Evolutionary conservation across 1,140 invertebrate species (phyloP).

Genomic region (Euglossa dilemma): DNA sequence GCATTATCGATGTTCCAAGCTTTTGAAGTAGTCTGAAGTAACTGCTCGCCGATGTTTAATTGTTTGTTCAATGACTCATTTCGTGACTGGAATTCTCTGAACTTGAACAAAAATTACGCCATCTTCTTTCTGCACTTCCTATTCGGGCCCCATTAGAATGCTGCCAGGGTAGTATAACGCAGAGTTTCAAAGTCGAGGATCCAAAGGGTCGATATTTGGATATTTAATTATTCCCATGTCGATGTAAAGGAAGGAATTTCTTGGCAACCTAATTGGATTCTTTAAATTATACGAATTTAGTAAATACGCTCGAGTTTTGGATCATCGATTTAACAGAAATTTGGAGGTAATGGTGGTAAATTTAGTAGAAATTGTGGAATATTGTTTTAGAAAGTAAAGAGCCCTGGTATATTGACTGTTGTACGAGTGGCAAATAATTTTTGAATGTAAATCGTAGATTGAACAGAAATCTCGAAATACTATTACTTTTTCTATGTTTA

Average conservation of each 20-base stretch:
- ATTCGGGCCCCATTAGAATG: neutral
- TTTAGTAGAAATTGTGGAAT: too few relatives aligned
- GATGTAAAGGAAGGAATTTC: neutral
- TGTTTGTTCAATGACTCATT: constrained; percentile 17
- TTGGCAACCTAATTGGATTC: too few relatives aligned
- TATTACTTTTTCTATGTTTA: neutral
- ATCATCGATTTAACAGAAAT: too few relatives aligned
- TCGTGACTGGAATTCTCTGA: constrained; percentile 11
- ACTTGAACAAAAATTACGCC: neutral
- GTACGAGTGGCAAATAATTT: too few relatives aligned
- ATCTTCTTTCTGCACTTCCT: neutral
- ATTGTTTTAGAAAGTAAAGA: too few relatives aligned
- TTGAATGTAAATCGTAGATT: too few relatives aligned
- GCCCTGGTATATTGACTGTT: too few relatives aligned
- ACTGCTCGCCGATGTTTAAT: constrained; percentile 16
- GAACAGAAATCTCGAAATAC: too few relatives aligned
- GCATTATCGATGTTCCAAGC: neutral
- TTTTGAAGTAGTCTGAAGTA: neutral
- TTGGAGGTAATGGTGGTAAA: too few relatives aligned
- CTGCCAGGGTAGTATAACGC: neutral
- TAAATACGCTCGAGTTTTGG: too few relatives aligned
- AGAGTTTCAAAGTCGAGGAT: neutral
- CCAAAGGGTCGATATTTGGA: neutral
- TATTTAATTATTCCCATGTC: neutral
- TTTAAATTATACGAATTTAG: too few relatives aligned